A percentile compares a stretch with the other conserved stretches of the same genome.
phyloP scores from a whole-genome alignment of 2,113 vertebrate species.

The Dicaeum eximium region DNA sequence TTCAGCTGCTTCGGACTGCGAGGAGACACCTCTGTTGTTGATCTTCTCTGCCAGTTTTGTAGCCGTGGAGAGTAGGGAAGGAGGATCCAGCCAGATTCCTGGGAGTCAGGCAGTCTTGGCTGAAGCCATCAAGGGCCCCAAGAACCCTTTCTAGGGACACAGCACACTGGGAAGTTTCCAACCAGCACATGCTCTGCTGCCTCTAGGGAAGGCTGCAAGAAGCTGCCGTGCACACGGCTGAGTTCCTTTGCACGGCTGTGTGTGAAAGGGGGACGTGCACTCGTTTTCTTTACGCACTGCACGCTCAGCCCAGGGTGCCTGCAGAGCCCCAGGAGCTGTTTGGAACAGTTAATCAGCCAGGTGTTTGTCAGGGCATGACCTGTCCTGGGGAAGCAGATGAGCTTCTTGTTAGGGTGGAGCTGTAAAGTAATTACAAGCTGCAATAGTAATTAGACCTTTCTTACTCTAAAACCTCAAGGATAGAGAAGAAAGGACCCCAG shows the following conservation, averaged over 20 bases:
- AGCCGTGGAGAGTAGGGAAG: neutral
- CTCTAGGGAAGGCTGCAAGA: neutral
- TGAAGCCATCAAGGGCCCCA: neutral
- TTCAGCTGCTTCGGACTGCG: neutral
- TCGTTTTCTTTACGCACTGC: accelerated
- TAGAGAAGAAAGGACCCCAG: neutral
- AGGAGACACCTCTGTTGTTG: neutral
- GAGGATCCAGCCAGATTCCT: neutral
- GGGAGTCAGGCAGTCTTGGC: neutral
- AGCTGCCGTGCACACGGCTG: accelerated
- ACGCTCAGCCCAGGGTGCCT: accelerated
- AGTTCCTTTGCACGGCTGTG: accelerated
- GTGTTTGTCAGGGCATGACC: neutral
- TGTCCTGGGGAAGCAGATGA: neutral
- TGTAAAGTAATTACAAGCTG: neutral
- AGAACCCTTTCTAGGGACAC: neutral
- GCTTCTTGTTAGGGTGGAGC: slow-evolving; percentile 1
- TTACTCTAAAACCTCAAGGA: neutral
- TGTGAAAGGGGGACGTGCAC: accelerated
- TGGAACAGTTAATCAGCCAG: neutral
- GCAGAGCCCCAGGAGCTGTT: neutral
- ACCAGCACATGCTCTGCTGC: accelerated
- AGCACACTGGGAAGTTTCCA: neutral
- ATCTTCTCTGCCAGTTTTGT: neutral
- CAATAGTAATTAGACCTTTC: neutral